Percentiles rank a stretch among this genome's conserved stretches.
phyloP scores from a whole-genome alignment of 2,888 invertebrate species.

The Laothoe populi region DNA sequence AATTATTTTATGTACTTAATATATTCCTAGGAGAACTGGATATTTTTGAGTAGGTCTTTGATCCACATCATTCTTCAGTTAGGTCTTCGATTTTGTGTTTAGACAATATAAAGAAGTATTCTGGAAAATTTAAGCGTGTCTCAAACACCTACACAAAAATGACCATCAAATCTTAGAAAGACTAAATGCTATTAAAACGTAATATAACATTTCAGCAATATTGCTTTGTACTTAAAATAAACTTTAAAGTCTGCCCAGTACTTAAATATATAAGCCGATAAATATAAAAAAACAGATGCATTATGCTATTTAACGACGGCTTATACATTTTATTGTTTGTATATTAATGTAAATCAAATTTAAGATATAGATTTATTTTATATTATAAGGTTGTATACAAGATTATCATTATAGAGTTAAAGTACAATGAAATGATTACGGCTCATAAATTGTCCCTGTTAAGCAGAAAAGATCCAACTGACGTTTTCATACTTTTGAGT shows the following conservation, averaged over 20 bases:
- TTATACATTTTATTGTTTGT: constrained; percentile 2
- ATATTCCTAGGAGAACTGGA: no score
- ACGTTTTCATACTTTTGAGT: no score
- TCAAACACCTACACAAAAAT: no score
- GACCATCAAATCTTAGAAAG: no score
- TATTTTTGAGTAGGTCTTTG: no score
- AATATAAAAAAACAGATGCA: background rate
- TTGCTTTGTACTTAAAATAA: constrained; percentile 15
- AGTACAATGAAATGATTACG: constrained; percentile 62
- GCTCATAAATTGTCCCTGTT: background rate
- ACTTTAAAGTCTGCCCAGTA: background rate
- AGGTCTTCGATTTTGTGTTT: no score
- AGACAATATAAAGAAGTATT: no score
- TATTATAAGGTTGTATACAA: background rate
- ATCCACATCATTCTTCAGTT: no score
- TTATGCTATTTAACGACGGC: constrained; percentile 1
- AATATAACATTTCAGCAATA: background rate
- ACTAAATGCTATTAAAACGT: background rate
- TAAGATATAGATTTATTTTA: background rate
- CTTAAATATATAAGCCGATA: background rate
- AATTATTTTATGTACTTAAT: no score
- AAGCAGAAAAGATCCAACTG: no score
- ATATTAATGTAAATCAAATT: background rate
- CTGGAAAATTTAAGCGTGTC: no score
- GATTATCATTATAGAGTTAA: constrained; percentile 42